Evolutionary conservation across 35 echinoderm and acorn worm genomes (phyloP), one percentile per base, ranked within the genome.

Genomic region (Ophiothrix spiculata): DNA sequence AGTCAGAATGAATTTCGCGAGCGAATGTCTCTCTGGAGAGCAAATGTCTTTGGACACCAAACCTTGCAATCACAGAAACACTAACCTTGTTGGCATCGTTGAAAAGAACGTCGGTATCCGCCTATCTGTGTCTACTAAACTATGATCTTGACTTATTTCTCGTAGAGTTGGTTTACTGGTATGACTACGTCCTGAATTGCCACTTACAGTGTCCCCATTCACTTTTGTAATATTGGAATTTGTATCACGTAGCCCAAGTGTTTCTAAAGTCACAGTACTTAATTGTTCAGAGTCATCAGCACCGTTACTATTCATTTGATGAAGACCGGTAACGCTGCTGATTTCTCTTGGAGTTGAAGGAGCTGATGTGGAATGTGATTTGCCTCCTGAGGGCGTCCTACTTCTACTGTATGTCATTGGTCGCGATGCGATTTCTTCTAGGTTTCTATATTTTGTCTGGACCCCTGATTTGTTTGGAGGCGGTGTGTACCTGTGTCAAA

Each of bases 351-450:
- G 42, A 1, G 84, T 81, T 28, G 75, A 56, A 10, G 82, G 82
- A 0, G 63, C 85, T 25, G 77, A 86, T 37, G 87, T 39, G 37
- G 84, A 79, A 54, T 82, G 39, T 32, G 60, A 36, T n/a, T n/a
- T n/a, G 31, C 56, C 64, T 1, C 39, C 76, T n/a, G 81, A n/a
- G 29, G 32, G 77, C 19, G 82, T 86, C 38, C 56, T 74, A 17
- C 46, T 86, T 81, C 80, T 46, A 31, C 10, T 81, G 33, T 33
- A 37, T 32, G 38, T 37, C 23, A 77, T 84, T 19, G 91, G 87
- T 25, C 91, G 81, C 4, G 91, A 87, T 16, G 96, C 96, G 32
- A 99, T 93, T 35, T 99, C 96, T 85, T 99, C 96, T 21, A 99
- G 80, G 64, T 99, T 94, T 37, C 78, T 84, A 76, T 94, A 99